These are phyloP conservation scores for Aphidius gifuensis DNA, from an alignment of 1,140 invertebrate genomes.

Conservation along the genomic window DNA sequence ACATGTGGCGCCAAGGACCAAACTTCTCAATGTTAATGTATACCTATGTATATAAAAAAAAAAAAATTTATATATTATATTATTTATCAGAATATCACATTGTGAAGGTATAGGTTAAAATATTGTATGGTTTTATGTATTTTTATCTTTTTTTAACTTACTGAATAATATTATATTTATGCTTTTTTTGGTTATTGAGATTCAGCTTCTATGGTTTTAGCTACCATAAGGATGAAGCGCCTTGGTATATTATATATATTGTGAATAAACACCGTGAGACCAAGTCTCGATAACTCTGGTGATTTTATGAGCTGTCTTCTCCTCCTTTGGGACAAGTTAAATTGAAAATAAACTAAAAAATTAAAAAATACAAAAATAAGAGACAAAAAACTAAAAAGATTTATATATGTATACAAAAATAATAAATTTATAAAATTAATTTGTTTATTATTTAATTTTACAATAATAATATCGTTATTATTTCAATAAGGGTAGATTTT, in stretches of 20 bases:
- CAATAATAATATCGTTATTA: no score
- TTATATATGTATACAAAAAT: no score
- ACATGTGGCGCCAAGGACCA: constrained; percentile 22
- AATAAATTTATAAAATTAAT: no score
- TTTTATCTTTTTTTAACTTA: no score
- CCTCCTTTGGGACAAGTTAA: constrained; percentile 11
- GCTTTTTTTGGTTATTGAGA: no score
- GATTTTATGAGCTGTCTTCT: constrained; percentile 26
- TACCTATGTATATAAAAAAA: background rate
- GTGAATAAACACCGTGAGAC: constrained; percentile 22
- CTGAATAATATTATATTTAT: no score
- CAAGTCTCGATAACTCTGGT: constrained; percentile 22
- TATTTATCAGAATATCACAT: background rate
- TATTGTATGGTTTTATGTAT: no score
- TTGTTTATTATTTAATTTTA: no score
- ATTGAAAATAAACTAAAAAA: constrained; percentile 3
- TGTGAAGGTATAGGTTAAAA: no score
- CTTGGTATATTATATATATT: background rate
- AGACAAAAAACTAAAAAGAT: no score
- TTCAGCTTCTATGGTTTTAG: background rate
- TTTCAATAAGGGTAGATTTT: no score
- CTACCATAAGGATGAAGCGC: constrained; percentile 8
- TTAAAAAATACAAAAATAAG: no score
- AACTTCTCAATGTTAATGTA: constrained; percentile 13
- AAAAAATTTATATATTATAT: constrained; percentile 6